Evolutionary conservation across 2,888 invertebrate species (phyloP), one percentile per base, ranked within the genome.

Genomic region (Microctonus brassicae): DNA sequence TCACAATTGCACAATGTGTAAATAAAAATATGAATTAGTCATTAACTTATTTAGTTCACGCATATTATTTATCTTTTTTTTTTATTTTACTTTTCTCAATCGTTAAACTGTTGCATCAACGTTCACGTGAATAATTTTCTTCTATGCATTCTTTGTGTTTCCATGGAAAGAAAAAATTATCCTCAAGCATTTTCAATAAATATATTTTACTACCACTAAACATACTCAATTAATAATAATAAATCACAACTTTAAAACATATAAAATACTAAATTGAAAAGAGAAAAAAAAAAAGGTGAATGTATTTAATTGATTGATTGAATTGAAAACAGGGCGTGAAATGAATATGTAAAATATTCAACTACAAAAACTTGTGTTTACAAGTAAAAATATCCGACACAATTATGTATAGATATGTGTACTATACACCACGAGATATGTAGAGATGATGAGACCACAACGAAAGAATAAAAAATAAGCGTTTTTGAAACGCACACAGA

Each of bases 21-120:
- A 22, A 3, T 53, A 22, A 22, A 4, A 29, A 10, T n/a, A 58
- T 57, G 0, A 13, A 17, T 33, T 13, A 13, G 4, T 57, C 10
- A 58, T 33, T 58, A 17, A 29, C 17, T 58, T 9, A 58, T 58
- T 58, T 10, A 58, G 6, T 58, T 58, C 17, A 33, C 33, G 29
- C 17, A 55, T 24, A 9, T 58, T 47, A 47, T 47, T 47, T 39
- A n/a, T 3, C n/a, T 39, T 13, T 2, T 39, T 39, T 39, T n/a
- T 7, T n/a, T n/a, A n/a, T 42, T 2, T 17, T 10, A n/a, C 10
- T 11, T 34, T 29, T 26, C 29, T 24, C 24, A 34, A 33, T 22
- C 58, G 33, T 29, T 17, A 33, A 58, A 29, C 29, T 58, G 58
- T 29, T 29, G 58, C 58, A 29, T 29, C 58, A 58, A 58, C n/a